Conservation (phyloP, 2,888 invertebrate species). For the Zeuzera pyrina region DNA sequence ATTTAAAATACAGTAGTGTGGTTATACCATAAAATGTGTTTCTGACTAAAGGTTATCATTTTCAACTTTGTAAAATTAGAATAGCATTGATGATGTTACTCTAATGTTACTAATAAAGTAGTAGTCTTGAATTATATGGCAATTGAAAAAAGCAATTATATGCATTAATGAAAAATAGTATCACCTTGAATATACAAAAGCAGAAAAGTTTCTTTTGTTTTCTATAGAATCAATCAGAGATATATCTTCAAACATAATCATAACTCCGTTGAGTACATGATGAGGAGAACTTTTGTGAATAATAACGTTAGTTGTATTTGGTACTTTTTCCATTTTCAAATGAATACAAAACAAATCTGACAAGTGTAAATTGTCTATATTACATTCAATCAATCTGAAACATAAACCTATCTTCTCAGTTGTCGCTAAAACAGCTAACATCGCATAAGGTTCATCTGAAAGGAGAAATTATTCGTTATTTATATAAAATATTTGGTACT, state of each 20-base stretch:
- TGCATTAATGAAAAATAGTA: constrained; percentile 3
- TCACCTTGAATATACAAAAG: constrained; percentile 43
- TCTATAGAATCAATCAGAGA: too few species aligned
- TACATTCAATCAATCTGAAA: constrained; percentile 28
- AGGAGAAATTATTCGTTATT: constrained; percentile 7
- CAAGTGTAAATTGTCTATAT: constrained; percentile 17
- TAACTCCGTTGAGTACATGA: constrained; percentile 41
- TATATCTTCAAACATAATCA: constrained; percentile 30
- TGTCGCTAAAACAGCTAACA: constrained; percentile 38
- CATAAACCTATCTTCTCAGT: constrained; percentile 32
- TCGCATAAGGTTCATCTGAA: constrained; percentile 27
- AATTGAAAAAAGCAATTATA: too few species aligned
- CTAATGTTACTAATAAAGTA: too few species aligned
- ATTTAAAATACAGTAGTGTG: too few species aligned
- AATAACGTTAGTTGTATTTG: constrained; percentile 23
- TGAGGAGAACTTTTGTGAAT: constrained; percentile 39
- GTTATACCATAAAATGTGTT: too few species aligned
- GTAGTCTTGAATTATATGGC: too few species aligned
- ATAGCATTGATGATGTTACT: too few species aligned
- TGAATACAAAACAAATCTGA: constrained; percentile 30
- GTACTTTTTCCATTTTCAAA: constrained; percentile 36
- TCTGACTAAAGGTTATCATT: too few species aligned
- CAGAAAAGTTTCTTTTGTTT: constrained; percentile 13
- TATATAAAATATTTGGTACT: too few species aligned
- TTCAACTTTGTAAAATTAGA: too few species aligned